phyloP scores from a whole-genome alignment of 2,888 invertebrate genomes.

The Pristionchus exspectatus region DNA sequence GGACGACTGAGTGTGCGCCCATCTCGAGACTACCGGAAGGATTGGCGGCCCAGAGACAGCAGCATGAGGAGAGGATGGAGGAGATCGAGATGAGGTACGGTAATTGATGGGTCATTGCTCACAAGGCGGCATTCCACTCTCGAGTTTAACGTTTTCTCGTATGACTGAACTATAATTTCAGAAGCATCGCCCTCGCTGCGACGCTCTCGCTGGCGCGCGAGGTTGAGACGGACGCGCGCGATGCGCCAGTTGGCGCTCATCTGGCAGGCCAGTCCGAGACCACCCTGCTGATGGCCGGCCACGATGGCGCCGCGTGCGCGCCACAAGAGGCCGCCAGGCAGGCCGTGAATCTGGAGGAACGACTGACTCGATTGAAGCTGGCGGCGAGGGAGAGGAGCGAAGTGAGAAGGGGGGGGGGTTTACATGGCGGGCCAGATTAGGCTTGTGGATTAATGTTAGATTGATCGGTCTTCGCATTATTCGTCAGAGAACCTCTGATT shows the following conservation, averaged over 20 bases:
- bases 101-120: conserved; percentile 77
- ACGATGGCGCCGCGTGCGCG: conserved; percentile 79
- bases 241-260: conserved; percentile 64
- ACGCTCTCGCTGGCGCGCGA: conserved; percentile 87
- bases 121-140: too few species aligned
- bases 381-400: conserved; percentile 83
- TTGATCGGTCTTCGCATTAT: too few species aligned
- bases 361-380: conserved; percentile 81
- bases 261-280: conserved; percentile 55
- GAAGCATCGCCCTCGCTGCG: too few species aligned
- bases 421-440: too few species aligned
- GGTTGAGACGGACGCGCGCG: conserved; percentile 80
- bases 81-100: conserved; percentile 59
- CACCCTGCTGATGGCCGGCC: conserved; percentile 58
- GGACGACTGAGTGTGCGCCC: neutral
- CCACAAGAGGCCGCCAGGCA: conserved; percentile 56
- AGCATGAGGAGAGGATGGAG: conserved; percentile 85
- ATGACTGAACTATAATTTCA: too few species aligned
- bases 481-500: too few species aligned
- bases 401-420: conserved; percentile 86
- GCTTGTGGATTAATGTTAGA: too few species aligned
- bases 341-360: conserved; percentile 69
- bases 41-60: conserved; percentile 94
- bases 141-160: too few species aligned
- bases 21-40: conserved; percentile 89